phyloP scores from a whole-genome alignment of 2,113 vertebrate species.

The Trichechus manatus region DNA sequence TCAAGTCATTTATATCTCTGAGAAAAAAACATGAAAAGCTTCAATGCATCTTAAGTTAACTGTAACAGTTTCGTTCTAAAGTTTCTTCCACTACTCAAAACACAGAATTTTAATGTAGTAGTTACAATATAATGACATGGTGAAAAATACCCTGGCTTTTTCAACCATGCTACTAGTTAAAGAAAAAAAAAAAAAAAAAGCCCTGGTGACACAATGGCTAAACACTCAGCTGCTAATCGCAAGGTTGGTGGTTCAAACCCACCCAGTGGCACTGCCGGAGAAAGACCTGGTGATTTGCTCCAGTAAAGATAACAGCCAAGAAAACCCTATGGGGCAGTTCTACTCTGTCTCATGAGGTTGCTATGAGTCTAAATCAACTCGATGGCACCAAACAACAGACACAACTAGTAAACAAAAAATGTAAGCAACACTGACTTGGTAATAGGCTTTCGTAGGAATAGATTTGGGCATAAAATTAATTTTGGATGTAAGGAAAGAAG shows the following conservation, averaged over 20 bases:
- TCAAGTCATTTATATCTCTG: slow-evolving; percentile 21
- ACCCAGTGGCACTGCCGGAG: neutral
- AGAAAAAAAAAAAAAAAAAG: neutral
- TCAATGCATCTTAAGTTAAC: neutral
- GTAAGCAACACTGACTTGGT: neutral
- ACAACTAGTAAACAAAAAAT: neutral
- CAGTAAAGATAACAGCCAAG: neutral
- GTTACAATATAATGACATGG: neutral
- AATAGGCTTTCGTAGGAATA: neutral
- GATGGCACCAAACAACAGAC: neutral
- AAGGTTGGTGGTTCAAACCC: neutral
- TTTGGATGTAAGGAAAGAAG: neutral
- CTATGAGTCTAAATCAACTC: neutral
- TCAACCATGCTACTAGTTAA: neutral
- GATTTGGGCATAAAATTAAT: neutral
- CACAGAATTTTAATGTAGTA: neutral
- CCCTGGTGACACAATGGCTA: neutral
- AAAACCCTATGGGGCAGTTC: neutral
- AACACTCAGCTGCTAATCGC: neutral
- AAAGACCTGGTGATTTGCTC: neutral
- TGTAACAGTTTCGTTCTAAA: neutral
- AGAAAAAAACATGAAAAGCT: slow-evolving; percentile 28
- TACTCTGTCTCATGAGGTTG: neutral
- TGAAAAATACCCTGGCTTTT: neutral
- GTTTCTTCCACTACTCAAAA: slow-evolving; percentile 24